Percentiles rank a stretch among this genome's conserved stretches.
phyloP scores from a whole-genome alignment of 2,113 vertebrate species.

The Sphyrna mokarran region DNA sequence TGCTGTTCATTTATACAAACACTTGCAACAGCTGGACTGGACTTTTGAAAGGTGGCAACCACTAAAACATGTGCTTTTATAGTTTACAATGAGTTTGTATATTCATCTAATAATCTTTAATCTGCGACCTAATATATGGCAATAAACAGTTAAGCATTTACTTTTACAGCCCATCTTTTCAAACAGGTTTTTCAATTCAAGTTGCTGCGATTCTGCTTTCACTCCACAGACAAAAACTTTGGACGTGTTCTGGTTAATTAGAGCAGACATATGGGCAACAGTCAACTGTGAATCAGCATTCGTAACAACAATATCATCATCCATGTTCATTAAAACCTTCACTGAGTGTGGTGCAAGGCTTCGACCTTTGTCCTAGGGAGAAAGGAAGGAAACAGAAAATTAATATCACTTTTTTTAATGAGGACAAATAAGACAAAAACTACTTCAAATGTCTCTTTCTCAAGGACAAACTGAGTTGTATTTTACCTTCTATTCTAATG shows the following conservation, averaged over 20 bases:
- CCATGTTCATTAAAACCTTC: slow-evolving; percentile 55
- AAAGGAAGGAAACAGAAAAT: background rate
- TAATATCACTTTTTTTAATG: background rate
- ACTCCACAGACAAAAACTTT: slow-evolving; percentile 68
- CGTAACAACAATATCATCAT: slow-evolving; percentile 67
- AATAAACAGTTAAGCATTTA: slow-evolving; percentile 50
- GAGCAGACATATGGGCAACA: slow-evolving; percentile 64
- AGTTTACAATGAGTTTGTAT: background rate
- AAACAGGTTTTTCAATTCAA: slow-evolving; percentile 58
- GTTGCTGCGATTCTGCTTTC: slow-evolving; percentile 53
- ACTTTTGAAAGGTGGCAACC: background rate
- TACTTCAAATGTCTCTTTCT: background rate
- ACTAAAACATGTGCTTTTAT: background rate
- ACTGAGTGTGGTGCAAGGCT: slow-evolving; percentile 69
- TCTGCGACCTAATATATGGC: background rate
- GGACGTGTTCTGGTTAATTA: slow-evolving; percentile 49
- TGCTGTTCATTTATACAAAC: background rate
- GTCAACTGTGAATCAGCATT: slow-evolving; percentile 69
- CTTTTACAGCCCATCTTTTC: slow-evolving; percentile 72
- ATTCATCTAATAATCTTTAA: background rate
- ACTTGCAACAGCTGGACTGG: background rate
- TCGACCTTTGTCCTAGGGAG: slow-evolving; percentile 74
- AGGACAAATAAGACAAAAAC: background rate
- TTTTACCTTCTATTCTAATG: background rate
- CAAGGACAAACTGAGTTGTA: background rate